Evolutionary conservation across 1,140 invertebrate species (phyloP).

Genomic region (Procambarus virginalis): DNA sequence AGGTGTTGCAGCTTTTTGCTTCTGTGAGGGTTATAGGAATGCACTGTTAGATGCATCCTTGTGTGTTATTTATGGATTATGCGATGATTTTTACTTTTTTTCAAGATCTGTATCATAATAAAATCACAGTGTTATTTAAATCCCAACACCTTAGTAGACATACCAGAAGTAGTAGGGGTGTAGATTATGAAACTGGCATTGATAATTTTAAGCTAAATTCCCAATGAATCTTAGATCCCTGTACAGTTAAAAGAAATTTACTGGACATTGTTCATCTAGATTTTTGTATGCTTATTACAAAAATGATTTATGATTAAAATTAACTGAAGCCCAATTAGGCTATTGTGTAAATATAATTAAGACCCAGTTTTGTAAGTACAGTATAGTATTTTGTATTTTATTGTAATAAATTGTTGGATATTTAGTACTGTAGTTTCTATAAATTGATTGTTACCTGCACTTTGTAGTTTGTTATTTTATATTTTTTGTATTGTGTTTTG

Average conservation of each 20-base stretch:
- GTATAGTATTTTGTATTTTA: neutral
- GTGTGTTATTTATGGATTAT: conserved; percentile 40
- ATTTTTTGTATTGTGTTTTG: conserved; percentile 30
- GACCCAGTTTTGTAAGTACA: neutral
- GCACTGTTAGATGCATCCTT: conserved; percentile 40
- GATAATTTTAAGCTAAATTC: neutral
- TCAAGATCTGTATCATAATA: neutral
- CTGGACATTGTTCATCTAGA: neutral
- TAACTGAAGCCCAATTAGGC: neutral
- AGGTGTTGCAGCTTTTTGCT: conserved; percentile 49
- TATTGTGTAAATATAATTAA: neutral
- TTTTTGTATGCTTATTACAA: neutral
- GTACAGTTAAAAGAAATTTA: neutral
- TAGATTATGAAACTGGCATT: neutral
- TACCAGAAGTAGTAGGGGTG: neutral
- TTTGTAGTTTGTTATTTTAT: neutral
- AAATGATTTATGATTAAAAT: neutral
- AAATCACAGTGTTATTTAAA: neutral
- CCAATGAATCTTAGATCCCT: neutral
- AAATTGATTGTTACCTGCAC: conserved; percentile 20
- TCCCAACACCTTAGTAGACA: neutral
- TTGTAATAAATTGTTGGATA: conserved; percentile 22
- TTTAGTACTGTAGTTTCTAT: conserved; percentile 7
- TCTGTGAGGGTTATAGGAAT: conserved; percentile 35
- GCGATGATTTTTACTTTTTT: conserved; percentile 17